Evolutionary conservation across 2,113 vertebrate species (phyloP), one percentile per base, ranked within the genome.

Genomic region (Vimba vimba): DNA sequence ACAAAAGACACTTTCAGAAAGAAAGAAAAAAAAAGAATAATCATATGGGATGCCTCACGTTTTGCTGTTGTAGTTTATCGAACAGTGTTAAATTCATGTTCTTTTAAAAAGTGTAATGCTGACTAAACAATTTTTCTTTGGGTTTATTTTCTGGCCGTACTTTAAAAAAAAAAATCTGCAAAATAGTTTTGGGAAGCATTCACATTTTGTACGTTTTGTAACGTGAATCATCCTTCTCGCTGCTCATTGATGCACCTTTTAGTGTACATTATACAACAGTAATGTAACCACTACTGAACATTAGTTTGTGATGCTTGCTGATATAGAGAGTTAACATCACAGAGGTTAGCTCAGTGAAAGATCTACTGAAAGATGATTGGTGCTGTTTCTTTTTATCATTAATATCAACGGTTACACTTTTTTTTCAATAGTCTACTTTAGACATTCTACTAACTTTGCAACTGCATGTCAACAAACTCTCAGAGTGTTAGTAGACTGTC

Each of bases 161-260:
- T 97, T 96, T 96, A 81, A 92, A 94, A 95, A 96, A 94, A 95
- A 95, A 96, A 52, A 95, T 94, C 92, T 93, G 96, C 97, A 96
- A 93, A 96, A 95, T 96, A 97, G 96, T 97, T 99, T 86, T 97
- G 95, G 96, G 96, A 96, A 94, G 97, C 96, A 97, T 97, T 96
- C 96, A 96, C 97, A 97, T 98, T 99, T 97, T 98, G 97, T 99
- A 97, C 95, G 97, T 98, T 98, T 99, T 97, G 95, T 97, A 95
- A 96, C 96, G 97, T 97, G 96, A 96, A 96, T 98, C 94, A 97
- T 95, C 96, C 97, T 96, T 97, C 96, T 97, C 97, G 97, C 97
- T 97, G 97, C 97, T 97, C 94, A 95, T 94, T 95, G 97, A 96
- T 97, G 97, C 97, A 98, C 97, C 97, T 97, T 96, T 95, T 95